Evolutionary conservation across 1,140 invertebrate genomes (phyloP).

Genomic region (Euura saliciscinereae): DNA sequence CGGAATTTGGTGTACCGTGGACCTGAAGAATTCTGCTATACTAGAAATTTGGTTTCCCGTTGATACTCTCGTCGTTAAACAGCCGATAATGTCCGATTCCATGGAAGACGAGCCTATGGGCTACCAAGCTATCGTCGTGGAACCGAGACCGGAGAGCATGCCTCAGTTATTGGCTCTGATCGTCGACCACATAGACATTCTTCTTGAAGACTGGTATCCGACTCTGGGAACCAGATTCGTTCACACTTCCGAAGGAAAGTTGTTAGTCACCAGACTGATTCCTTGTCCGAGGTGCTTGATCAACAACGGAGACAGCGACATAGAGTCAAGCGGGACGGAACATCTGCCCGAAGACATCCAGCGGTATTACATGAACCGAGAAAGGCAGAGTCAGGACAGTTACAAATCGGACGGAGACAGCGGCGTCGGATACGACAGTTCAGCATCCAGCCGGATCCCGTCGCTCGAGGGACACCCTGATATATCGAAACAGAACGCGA

Average conservation of each 20-base stretch:
- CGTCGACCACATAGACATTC: constrained; percentile 96
- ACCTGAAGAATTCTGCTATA: constrained; percentile 81
- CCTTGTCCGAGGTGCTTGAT: constrained; percentile 88
- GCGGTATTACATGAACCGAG: constrained; percentile 32
- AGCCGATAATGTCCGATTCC: constrained; percentile 61
- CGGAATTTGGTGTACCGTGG: constrained; percentile 83
- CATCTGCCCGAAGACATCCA: constrained; percentile 39
- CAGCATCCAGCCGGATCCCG: constrained; percentile 76
- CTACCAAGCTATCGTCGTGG: constrained; percentile 73
- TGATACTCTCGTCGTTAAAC: constrained; percentile 74
- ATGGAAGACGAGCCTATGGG: constrained; percentile 61
- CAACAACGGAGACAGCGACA: constrained; percentile 42
- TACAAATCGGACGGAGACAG: constrained; percentile 79
- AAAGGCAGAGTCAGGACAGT: constrained; percentile 68
- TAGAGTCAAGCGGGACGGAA: constrained; percentile 44
- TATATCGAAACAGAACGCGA: constrained; percentile 41
- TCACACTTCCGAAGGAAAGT: constrained; percentile 95
- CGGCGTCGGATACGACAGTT: constrained; percentile 75
- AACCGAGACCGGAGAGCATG: constrained; percentile 77
- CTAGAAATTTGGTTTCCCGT: constrained; percentile 88
- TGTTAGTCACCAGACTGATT: constrained; percentile 92
- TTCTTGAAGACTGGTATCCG: constrained; percentile 98
- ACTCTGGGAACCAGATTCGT: constrained; percentile 94
- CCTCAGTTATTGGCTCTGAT: constrained; percentile 87
- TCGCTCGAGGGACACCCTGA: constrained; percentile 80